phyloP scores from a whole-genome alignment of 2,797 vertebrate species.

The Sternarchorhynchus goeldii region DNA sequence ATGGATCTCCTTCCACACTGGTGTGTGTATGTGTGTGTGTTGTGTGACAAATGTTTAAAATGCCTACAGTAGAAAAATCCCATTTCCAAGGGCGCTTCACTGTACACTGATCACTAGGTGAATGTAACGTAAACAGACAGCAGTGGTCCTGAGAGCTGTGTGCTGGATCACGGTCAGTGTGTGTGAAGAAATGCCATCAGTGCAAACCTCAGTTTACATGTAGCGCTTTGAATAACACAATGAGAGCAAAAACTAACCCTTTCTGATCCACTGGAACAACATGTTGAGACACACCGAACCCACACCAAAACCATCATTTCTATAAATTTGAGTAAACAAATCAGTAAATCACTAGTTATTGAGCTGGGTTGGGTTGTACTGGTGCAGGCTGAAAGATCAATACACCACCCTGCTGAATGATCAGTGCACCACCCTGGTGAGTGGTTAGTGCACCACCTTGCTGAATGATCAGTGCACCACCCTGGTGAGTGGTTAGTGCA shows the following conservation, averaged over 20 bases:
- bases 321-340: not conserved
- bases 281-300: too few species aligned
- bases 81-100: not conserved
- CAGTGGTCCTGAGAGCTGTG: not conserved
- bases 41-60: too few species aligned
- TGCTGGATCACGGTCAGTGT: not conserved
- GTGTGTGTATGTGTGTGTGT: slow-evolving; percentile 32
- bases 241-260: not conserved
- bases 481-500: too few species aligned
- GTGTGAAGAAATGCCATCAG: too few species aligned
- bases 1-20: slow-evolving; percentile 20
- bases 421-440: too few species aligned
- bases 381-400: too few species aligned
- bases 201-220: not conserved
- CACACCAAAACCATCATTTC: too few species aligned
- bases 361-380: too few species aligned
- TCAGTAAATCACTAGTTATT: too few species aligned
- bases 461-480: too few species aligned
- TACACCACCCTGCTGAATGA: too few species aligned
- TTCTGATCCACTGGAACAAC: not conserved
- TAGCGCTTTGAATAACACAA: not conserved
- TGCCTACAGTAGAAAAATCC: not conserved
- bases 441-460: too few species aligned
- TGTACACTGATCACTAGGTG: not conserved
- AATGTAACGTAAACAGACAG: not conserved